A percentile compares a stretch with the other conserved stretches of the same genome.
Conservation (phyloP, 2,797 vertebrate species). For the Phataginus tricuspis region DNA sequence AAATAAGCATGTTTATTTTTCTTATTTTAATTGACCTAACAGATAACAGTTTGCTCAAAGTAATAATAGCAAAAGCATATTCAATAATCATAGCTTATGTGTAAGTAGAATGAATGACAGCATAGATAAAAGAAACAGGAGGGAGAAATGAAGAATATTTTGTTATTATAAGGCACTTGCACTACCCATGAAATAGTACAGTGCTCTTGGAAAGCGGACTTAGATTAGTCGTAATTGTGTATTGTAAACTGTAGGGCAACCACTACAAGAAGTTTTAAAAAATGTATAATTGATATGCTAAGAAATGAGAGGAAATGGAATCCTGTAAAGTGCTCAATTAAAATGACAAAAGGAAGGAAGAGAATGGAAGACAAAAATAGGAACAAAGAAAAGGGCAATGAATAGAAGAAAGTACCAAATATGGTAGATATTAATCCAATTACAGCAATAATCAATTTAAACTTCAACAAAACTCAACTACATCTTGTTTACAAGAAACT, state of each 20-base stretch:
- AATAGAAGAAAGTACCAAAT: background rate
- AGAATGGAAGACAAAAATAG: background rate
- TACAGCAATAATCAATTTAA: background rate
- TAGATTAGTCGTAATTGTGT: background rate
- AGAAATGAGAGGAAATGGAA: slow-evolving; percentile 7
- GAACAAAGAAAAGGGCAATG: background rate
- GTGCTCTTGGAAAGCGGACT: background rate
- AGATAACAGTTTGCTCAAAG: background rate
- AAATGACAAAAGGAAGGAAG: background rate
- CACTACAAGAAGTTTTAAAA: background rate
- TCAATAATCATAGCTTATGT: background rate
- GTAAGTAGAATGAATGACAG: background rate
- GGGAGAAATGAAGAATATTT: background rate
- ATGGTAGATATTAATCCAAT: background rate
- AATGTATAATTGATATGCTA: background rate
- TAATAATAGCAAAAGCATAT: background rate
- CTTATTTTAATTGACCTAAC: background rate
- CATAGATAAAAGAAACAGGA: background rate
- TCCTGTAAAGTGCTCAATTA: background rate
- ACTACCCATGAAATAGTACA: background rate
- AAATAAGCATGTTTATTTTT: background rate
- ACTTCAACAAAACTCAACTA: background rate
- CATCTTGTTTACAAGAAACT: background rate
- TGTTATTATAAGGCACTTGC: background rate
- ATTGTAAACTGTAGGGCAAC: background rate